Base-by-base conservation (phyloP, 2,797 vertebrate species). In the Anguilla pacifica region DNA sequence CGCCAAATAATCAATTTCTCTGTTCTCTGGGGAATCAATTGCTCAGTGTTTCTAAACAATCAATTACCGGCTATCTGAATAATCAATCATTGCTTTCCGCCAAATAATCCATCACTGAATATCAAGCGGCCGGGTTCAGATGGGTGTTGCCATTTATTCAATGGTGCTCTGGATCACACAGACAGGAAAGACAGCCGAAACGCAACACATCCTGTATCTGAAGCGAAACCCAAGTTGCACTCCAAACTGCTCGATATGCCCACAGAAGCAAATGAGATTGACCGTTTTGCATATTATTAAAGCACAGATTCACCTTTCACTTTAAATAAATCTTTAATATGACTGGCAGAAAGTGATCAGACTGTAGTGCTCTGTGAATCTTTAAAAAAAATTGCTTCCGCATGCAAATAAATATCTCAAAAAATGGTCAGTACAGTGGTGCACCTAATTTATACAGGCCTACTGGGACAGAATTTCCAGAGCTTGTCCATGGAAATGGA, bases 51-150 rank as follows among this genome's bases (percentile, higher is more conserved):
- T 22, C 17, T 17, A 77, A 77, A 43, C 35, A 77, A 43, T 77
- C 74, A 77, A 81, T 81, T 81, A 81, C 77, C 9, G 6, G 77
- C 77, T 39, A 43, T 81, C 19, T 49, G 77, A 49, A 81, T 81
- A 51, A 81, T 81, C 77, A n/a, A 81, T 81, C 25, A n/a, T 81
- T 39, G 19, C 31, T 77, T 49, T 81, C 19, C 15, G 6, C 6
- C 4, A 81, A 49, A 81, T 11, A 81, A 81, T 81, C 15, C 43
- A 81, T 81, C 43, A 81, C 39, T 25, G 43, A 81, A 49, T 81
- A 43, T 17, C 72, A 49, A 2, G 25, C 1, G 46, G 46, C 39
- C 43, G 11, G 39, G 74, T 6, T 77, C 39, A 81, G 43, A 10
- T 11, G 43, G 5, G 22, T 19, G 1, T 81, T 81, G 77, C 3